A percentile compares a stretch with the other conserved stretches of the same genome.
phyloP scores from a whole-genome alignment of 2,888 invertebrate genomes.

The Netelia inedita region DNA sequence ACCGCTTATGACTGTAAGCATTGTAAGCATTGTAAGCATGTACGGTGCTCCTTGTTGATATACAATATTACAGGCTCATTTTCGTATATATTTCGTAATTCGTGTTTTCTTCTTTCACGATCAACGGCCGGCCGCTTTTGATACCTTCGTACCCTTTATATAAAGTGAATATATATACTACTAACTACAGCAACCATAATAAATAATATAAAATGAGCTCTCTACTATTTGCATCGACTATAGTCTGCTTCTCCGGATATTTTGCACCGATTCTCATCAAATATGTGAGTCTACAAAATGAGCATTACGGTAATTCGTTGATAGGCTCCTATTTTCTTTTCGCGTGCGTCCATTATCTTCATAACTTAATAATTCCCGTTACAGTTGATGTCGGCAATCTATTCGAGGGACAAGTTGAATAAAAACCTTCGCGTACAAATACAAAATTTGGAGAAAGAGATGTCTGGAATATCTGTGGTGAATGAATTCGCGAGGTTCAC shows the following conservation, averaged over 20 bases:
- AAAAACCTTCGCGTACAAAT: conserved; percentile 75
- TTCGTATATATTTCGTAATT: too few relatives aligned
- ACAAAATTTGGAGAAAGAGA: conserved; percentile 78
- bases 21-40: too few relatives aligned
- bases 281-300: conserved; percentile 76
- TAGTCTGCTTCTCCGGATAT: conserved; percentile 76
- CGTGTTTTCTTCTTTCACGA: too few relatives aligned
- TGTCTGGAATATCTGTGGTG: conserved; percentile 81
- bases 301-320: background rate
- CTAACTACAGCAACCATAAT: background rate
- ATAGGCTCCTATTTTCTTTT: conserved; percentile 6
- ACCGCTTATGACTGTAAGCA: too few relatives aligned
- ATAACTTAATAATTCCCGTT: conserved; percentile 41
- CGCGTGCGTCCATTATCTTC: conserved; percentile 2
- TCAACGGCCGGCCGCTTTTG: too few relatives aligned
- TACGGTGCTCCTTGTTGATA: too few relatives aligned
- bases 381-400: conserved; percentile 75
- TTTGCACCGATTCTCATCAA: conserved; percentile 77
- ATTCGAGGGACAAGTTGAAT: conserved; percentile 72
- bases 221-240: conserved; percentile 78
- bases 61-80: too few relatives aligned
- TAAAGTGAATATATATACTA: too few relatives aligned
- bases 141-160: too few relatives aligned
- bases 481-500: conserved; percentile 85
- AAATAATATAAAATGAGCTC: conserved; percentile 73